Conservation (phyloP, 2,113 vertebrate species). For the Centropus unirufus region DNA sequence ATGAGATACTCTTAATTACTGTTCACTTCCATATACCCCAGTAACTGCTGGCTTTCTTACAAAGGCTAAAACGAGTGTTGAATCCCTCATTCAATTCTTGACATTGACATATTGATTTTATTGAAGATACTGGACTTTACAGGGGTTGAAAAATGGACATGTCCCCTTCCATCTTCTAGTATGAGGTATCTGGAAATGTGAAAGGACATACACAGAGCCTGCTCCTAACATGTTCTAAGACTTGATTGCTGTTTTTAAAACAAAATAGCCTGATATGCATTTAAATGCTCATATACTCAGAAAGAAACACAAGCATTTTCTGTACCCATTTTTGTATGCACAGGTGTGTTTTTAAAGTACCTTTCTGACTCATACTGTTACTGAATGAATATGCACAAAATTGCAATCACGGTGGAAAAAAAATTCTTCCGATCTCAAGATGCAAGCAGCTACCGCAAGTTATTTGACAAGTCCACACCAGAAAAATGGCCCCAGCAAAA, state of each 20-base stretch:
- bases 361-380: background rate
- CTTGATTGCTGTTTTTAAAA: background rate
- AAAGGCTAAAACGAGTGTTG: background rate
- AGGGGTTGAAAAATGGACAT: fast-evolving
- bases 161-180: background rate
- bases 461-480: background rate
- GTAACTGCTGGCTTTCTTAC: background rate
- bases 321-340: background rate
- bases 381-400: background rate
- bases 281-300: background rate
- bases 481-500: background rate
- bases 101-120: background rate
- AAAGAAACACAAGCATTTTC: background rate
- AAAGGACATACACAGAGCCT: background rate
- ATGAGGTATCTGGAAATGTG: background rate
- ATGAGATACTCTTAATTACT: background rate
- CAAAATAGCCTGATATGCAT: background rate
- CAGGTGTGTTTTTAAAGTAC: slow-evolving; percentile 10
- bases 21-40: background rate
- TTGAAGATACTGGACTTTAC: fast-evolving
- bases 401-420: background rate
- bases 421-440: background rate
- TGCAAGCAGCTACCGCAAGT: background rate
- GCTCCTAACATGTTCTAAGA: background rate
- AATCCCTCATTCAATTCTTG: background rate